phyloP scores from a whole-genome alignment of 2,888 invertebrate genomes.

The Drosophila buzzatii region DNA sequence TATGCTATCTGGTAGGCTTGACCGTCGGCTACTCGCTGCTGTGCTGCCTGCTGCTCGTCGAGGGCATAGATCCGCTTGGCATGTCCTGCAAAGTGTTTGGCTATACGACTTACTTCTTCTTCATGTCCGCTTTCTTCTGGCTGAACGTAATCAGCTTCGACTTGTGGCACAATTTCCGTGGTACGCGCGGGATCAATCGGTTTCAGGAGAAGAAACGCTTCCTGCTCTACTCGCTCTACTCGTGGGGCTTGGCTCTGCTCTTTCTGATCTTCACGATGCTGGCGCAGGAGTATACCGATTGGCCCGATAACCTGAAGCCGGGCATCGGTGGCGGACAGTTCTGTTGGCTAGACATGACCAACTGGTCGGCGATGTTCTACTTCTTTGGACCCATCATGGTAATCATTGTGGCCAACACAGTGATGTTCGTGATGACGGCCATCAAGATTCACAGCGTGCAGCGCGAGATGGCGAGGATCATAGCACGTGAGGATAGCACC shows the following conservation, averaged over 20 bases:
- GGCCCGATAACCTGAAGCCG: slow-evolving; percentile 84
- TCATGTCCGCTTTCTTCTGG: slow-evolving; percentile 94
- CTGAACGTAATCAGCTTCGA: slow-evolving; percentile 95
- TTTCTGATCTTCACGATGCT: slow-evolving; percentile 74
- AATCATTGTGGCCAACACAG: slow-evolving; percentile 81
- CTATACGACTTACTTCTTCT: slow-evolving; percentile 90
- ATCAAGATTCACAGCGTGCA: slow-evolving; percentile 83
- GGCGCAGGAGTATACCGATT: slow-evolving; percentile 77
- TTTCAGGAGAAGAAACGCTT: slow-evolving; percentile 83
- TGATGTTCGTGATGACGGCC: slow-evolving; percentile 84
- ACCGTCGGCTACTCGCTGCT: slow-evolving; percentile 88
- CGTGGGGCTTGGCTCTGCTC: slow-evolving; percentile 82
- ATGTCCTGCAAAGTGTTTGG: slow-evolving; percentile 81
- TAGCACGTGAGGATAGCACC: slow-evolving; percentile 83
- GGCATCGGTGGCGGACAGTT: slow-evolving; percentile 86
- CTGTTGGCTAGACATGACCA: slow-evolving; percentile 87
- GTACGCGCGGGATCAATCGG: slow-evolving; percentile 80
- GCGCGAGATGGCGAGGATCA: slow-evolving; percentile 83
- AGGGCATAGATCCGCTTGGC: slow-evolving; percentile 42
- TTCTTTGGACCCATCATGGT: slow-evolving; percentile 82
- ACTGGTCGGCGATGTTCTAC: slow-evolving; percentile 83
- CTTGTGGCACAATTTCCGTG: slow-evolving; percentile 89
- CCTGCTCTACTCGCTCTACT: slow-evolving; percentile 82
- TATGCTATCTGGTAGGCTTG: slow-evolving; percentile 90
- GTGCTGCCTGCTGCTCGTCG: slow-evolving; percentile 72